Evolutionary conservation across 2,797 vertebrate genomes (phyloP).

Genomic region (Rhodeus uyekii): DNA sequence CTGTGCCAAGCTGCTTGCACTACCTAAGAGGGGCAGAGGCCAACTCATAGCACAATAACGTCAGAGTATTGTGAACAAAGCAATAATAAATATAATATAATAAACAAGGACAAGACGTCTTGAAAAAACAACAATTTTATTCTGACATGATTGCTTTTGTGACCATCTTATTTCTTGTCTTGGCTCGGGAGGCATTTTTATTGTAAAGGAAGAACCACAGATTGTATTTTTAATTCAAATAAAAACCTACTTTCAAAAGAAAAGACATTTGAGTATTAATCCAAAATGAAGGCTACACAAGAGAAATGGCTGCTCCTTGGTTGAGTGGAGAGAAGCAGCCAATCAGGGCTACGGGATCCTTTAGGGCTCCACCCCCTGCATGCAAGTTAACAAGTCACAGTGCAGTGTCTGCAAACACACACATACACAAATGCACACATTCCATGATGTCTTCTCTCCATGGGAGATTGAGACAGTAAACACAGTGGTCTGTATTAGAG

Average conservation of each 20-base stretch:
- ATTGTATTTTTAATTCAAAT: constrained; percentile 61
- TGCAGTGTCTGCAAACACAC: constrained; percentile 74
- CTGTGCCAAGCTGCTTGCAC: constrained; percentile 51
- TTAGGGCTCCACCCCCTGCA: constrained; percentile 53
- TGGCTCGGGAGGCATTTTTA: constrained; percentile 65
- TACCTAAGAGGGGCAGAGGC: constrained; percentile 52
- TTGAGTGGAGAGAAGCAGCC: constrained; percentile 36
- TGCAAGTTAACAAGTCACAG: constrained; percentile 73
- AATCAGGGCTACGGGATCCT: constrained; percentile 39
- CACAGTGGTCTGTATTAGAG: constrained; percentile 63
- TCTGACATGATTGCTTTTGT: constrained; percentile 75
- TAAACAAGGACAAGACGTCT: constrained; percentile 44
- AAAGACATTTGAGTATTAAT: constrained; percentile 54
- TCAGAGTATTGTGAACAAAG: constrained; percentile 15
- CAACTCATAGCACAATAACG: neutral
- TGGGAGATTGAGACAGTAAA: constrained; percentile 76
- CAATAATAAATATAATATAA: constrained; percentile 11
- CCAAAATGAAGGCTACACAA: constrained; percentile 71
- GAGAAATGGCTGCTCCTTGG: constrained; percentile 64
- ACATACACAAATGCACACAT: constrained; percentile 63
- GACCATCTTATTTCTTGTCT: constrained; percentile 63
- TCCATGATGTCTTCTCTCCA: constrained; percentile 76
- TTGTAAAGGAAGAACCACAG: constrained; percentile 60
- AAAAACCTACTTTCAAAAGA: constrained; percentile 54
- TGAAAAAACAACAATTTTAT: constrained; percentile 77